These are phyloP conservation scores for Drosophila glabriapex DNA, from an alignment of 2,888 invertebrate species.

Conservation along the genomic window DNA sequence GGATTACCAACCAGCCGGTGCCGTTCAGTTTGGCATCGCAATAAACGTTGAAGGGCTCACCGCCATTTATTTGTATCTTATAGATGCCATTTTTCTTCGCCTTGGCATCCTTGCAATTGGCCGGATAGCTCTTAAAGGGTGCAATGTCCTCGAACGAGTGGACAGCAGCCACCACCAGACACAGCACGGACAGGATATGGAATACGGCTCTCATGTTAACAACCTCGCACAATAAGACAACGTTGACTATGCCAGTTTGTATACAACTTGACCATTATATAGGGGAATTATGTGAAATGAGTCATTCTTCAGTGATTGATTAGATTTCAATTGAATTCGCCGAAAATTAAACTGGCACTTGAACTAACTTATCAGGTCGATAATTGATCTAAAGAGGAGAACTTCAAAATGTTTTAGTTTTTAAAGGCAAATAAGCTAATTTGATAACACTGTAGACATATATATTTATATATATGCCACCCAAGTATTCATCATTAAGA, in stretches of 20 bases:
- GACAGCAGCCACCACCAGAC: constrained; percentile 19
- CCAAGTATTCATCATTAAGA: no score
- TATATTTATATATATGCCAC: no score
- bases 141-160: constrained; percentile 12
- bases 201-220: constrained; percentile 22
- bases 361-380: constrained; percentile 6
- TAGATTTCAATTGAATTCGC: constrained; percentile 32
- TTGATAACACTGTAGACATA: background rate
- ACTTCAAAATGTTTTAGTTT: background rate
- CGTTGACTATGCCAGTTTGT: constrained; percentile 19
- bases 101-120: constrained; percentile 43
- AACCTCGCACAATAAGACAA: background rate
- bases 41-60: constrained; percentile 87
- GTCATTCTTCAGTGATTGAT: constrained; percentile 25
- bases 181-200: constrained; percentile 18
- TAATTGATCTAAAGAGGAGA: background rate
- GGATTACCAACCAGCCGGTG: constrained; percentile 90
- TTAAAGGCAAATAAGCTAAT: background rate
- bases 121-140: constrained; percentile 38
- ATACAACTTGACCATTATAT: constrained; percentile 17
- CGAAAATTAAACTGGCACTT: constrained; percentile 18
- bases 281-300: constrained; percentile 2
- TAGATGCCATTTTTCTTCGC: constrained; percentile 49
- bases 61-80: constrained; percentile 42
- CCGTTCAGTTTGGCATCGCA: constrained; percentile 86